A percentile compares a stretch with the other conserved stretches of the same genome.
phyloP scores from a whole-genome alignment of 92 coral and sea anemone species.

The Hydrozoanthus gracilis region DNA sequence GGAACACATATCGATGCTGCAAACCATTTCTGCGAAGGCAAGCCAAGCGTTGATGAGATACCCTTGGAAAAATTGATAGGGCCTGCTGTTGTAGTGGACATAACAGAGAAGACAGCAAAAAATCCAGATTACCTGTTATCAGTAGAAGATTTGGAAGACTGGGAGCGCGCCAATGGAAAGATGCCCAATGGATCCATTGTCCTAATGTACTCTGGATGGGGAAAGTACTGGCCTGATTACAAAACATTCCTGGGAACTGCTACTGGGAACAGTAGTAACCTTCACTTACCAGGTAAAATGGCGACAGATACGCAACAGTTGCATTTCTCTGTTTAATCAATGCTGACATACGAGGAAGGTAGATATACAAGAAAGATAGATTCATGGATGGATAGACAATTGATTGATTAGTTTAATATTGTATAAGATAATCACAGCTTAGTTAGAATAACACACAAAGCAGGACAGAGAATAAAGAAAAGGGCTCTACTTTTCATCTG shows the following conservation, averaged over 20 bases:
- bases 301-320: not conserved
- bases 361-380: no score
- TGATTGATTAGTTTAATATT: no score
- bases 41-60: slow-evolving; percentile 73
- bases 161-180: slow-evolving; percentile 62
- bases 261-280: slow-evolving; percentile 49
- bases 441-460: no score
- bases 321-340: no score
- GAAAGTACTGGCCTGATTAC: slow-evolving; percentile 50
- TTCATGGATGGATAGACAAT: no score
- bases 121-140: slow-evolving; percentile 45
- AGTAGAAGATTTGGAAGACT: slow-evolving; percentile 53
- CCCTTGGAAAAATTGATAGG: slow-evolving; percentile 80
- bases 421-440: no score
- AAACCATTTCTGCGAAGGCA: slow-evolving; percentile 64
- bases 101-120: slow-evolving; percentile 72
- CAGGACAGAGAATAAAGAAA: no score
- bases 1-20: slow-evolving; percentile 90
- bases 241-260: slow-evolving; percentile 51
- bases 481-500: no score
- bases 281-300: slow-evolving; percentile 85
- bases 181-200: slow-evolving; percentile 58
- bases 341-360: no score
- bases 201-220: slow-evolving; percentile 58
- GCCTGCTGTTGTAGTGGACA: slow-evolving; percentile 76